Conservation (phyloP, 2,888 invertebrate species). For the Eristalinus sepulchralis region DNA sequence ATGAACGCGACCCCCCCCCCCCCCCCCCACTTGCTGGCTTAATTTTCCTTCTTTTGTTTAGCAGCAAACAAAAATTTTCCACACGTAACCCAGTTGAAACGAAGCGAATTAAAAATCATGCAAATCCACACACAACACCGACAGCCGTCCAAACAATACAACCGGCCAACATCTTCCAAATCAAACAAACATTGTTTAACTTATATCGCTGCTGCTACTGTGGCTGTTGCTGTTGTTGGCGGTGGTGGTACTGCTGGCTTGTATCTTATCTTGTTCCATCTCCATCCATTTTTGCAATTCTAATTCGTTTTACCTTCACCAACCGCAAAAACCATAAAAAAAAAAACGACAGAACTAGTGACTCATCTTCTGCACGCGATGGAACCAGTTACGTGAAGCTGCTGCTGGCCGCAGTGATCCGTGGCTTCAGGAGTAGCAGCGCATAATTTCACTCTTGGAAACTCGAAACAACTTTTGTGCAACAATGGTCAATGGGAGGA, state of each 20-base stretch:
- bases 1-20: too few species aligned
- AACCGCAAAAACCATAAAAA: slow-evolving; percentile 19
- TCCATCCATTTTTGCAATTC: slow-evolving; percentile 66
- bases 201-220: not conserved
- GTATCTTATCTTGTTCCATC: slow-evolving; percentile 58
- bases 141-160: slow-evolving; percentile 62
- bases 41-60: slow-evolving; percentile 21
- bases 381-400: slow-evolving; percentile 59
- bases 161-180: slow-evolving; percentile 64
- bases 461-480: slow-evolving; percentile 62
- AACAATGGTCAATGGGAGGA: slow-evolving; percentile 65
- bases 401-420: slow-evolving; percentile 54
- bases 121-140: slow-evolving; percentile 54
- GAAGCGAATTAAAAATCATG: slow-evolving; percentile 67
- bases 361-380: slow-evolving; percentile 69
- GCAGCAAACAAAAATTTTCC: slow-evolving; percentile 44
- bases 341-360: slow-evolving; percentile 38
- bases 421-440: slow-evolving; percentile 34
- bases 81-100: slow-evolving; percentile 64
- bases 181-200: slow-evolving; percentile 61
- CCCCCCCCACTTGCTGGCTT: not conserved
- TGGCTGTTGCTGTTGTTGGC: slow-evolving; percentile 6
- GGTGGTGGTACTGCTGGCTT: slow-evolving; percentile 1
- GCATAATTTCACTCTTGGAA: slow-evolving; percentile 44
- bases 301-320: slow-evolving; percentile 60